These are phyloP conservation scores for Tupaia chinensis DNA, from an alignment of 2,113 vertebrate species.

Conservation along the genomic window DNA sequence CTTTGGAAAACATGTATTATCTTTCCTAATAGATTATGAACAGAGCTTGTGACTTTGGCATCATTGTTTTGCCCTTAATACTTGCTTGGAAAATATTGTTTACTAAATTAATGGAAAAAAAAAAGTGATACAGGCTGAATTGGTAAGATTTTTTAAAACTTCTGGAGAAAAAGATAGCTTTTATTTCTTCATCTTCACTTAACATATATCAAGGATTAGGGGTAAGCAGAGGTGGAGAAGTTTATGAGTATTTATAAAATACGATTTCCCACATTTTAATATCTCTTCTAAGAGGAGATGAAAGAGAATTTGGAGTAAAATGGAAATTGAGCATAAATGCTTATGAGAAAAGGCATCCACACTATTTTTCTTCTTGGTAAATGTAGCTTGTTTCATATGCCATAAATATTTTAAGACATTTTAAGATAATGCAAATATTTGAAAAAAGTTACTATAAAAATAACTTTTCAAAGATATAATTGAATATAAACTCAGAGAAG, in stretches of 20 bases:
- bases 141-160: not conserved
- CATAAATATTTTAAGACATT: not conserved
- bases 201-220: not conserved
- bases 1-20: not conserved
- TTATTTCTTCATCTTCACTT: not conserved
- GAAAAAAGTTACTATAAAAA: not conserved
- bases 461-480: not conserved
- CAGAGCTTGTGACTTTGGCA: not conserved
- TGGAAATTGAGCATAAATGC: not conserved
- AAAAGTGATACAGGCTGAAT: not conserved
- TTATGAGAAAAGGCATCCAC: not conserved
- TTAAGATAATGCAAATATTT: not conserved
- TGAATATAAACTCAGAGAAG: not conserved
- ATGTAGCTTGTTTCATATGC: not conserved
- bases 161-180: not conserved
- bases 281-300: not conserved
- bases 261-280: not conserved
- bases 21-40: not conserved
- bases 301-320: not conserved
- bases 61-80: not conserved
- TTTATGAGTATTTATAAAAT: not conserved
- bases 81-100: not conserved
- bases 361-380: not conserved
- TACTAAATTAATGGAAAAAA: not conserved
- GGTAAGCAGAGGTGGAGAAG: not conserved